phyloP scores from a whole-genome alignment of 2,888 invertebrate genomes.

The Hypomecis atomaria region DNA sequence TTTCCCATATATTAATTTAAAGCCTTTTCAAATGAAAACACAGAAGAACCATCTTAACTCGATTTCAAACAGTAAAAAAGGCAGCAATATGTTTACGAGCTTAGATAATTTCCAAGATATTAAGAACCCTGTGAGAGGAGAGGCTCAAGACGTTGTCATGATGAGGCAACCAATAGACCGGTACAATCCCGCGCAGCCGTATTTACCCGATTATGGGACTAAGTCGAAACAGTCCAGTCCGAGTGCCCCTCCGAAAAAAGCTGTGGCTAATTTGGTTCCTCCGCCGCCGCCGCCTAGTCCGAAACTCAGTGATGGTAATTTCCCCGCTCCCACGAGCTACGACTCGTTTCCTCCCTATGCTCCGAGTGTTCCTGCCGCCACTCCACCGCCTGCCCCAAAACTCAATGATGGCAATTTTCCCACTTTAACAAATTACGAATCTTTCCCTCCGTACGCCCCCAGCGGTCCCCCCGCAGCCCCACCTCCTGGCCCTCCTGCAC shows the following conservation, averaged over 20 bases:
- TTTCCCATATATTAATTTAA: slow-evolving; percentile 76
- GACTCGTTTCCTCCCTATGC: slow-evolving; percentile 77
- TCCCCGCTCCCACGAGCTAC: slow-evolving; percentile 68
- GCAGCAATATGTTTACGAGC: slow-evolving; percentile 66
- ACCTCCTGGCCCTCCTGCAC: slow-evolving; percentile 37
- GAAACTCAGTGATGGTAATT: slow-evolving; percentile 59
- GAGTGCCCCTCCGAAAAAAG: slow-evolving; percentile 49
- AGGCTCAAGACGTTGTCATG: slow-evolving; percentile 67
- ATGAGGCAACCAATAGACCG: slow-evolving; percentile 68
- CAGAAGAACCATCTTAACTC: slow-evolving; percentile 56
- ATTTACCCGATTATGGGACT: slow-evolving; percentile 68
- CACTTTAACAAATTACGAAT: slow-evolving; percentile 68
- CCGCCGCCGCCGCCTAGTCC: slow-evolving; percentile 70
- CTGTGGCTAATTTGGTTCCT: slow-evolving; percentile 67
- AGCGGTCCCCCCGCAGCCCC: slow-evolving; percentile 37
- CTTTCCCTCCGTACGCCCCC: slow-evolving; percentile 74
- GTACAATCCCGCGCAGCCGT: slow-evolving; percentile 81
- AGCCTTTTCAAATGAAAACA: slow-evolving; percentile 75
- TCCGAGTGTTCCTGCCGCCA: slow-evolving; percentile 42
- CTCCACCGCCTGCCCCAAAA: slow-evolving; percentile 53
- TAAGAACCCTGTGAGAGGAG: slow-evolving; percentile 73
- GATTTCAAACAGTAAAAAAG: slow-evolving; percentile 61
- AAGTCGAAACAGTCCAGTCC: slow-evolving; percentile 66
- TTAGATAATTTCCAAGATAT: slow-evolving; percentile 70
- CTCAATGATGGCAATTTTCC: slow-evolving; percentile 66